A percentile compares a stretch with the other conserved stretches of the same genome.
Evolutionary conservation across 35 echinoderm and acorn worm species (phyloP).

Genomic region (Ophiothrix spiculata): DNA sequence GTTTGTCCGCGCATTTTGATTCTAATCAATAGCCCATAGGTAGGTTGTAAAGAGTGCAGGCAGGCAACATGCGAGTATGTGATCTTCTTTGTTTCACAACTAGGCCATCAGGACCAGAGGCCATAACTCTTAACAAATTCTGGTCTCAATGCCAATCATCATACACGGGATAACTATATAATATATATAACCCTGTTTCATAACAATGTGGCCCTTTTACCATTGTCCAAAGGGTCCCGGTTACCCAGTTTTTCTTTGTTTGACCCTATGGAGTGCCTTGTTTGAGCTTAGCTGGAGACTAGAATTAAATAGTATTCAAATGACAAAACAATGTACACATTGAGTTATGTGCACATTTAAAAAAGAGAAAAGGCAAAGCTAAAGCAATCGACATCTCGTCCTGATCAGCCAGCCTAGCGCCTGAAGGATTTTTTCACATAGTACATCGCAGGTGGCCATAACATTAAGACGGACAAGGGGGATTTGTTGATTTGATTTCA

Average conservation of each 20-base stretch:
- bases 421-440: constrained; percentile 7
- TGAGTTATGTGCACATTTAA: not conserved
- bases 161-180: constrained; percentile 4
- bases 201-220: constrained; percentile 8
- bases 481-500: constrained; percentile 6
- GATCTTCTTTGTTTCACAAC: constrained; percentile 7
- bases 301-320: not conserved
- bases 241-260: not conserved
- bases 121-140: not conserved
- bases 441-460: not conserved
- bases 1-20: too few relatives aligned
- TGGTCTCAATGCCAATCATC: not conserved
- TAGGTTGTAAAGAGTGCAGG: not conserved
- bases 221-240: constrained; percentile 6
- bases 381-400: not conserved
- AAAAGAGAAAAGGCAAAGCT: not conserved
- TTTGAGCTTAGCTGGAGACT: not conserved
- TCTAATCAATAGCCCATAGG: not conserved
- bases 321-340: not conserved
- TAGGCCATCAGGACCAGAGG: constrained; percentile 10
- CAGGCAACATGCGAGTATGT: not conserved
- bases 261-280: constrained; percentile 2
- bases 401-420: not conserved
- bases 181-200: constrained; percentile 14
- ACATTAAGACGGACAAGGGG: constrained; percentile 14